Base-by-base conservation (phyloP, 1,140 invertebrate species). In the Solenopsis fugax region DNA sequence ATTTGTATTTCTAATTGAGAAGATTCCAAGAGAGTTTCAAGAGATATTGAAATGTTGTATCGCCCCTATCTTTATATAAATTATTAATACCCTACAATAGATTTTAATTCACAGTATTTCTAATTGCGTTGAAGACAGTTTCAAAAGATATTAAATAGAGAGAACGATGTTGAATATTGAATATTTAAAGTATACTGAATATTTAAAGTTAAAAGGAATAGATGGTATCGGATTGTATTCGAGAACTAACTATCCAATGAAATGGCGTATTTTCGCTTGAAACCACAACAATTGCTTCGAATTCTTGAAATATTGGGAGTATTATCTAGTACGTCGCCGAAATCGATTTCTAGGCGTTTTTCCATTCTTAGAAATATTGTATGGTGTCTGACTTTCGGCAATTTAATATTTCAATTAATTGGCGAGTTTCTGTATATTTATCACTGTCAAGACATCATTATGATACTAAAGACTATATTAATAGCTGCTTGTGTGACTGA, bases 361-460 rank as follows among this genome's bases (percentile, higher is more conserved):
- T 16, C 21, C 0, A 48, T 71, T 71, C 6, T 71, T 24, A 41
- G 21, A 71, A 71, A 50, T 71, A 48, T 71, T 48, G 4, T 71
- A 48, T 71, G 67, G 67, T 71, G 21, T 7, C 21, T 71, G 1
- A 71, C 34, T 4, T 71, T 48, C 0, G 13, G 41, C 41, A 71
- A 71, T 48, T 50, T 71, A 21, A 71, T 71, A 71, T 71, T 71
- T 71, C 67, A 71, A 71, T 71, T 71, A 71, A 50, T 71, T n/a
- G 67, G 67, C 13, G 41, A 71, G 0, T 24, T 48, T 6, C 13
- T 71, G 6, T 71, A 16, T 24, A 16, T 71, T 48, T 71, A 48
- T 71, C 41, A 71, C 13, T 24, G 41, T 71, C 21, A 24, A 71
- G 21, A 71, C 1, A 48, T 0, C 7, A 71, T 71, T 48, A 29